Evolutionary conservation across 2,113 vertebrate genomes (phyloP).

Genomic region (Saccopteryx leptura): DNA sequence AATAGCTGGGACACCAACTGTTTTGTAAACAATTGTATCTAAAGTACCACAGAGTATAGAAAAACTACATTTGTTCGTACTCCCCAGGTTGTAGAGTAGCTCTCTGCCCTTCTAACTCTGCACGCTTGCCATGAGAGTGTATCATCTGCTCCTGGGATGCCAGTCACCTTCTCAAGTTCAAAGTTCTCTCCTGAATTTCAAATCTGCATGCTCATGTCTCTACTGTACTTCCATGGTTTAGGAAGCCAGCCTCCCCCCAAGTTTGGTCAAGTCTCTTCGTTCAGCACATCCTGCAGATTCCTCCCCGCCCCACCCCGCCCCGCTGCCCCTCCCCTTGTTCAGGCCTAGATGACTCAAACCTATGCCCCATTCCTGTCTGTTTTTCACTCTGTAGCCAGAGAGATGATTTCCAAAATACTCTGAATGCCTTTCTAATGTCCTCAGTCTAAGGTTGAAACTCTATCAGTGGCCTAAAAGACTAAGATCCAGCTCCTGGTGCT

Average conservation of each 20-base stretch:
- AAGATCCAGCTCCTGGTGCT: background rate
- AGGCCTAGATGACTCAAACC: background rate
- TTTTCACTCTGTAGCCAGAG: background rate
- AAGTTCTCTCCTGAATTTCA: background rate
- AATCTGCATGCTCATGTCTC: background rate
- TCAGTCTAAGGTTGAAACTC: background rate
- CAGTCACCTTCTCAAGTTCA: background rate
- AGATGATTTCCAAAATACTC: constrained; percentile 24
- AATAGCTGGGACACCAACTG: background rate
- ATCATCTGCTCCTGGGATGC: background rate
- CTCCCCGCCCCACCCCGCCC: background rate
- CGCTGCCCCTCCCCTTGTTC: background rate
- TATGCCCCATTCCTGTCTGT: background rate
- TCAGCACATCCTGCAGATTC: background rate
- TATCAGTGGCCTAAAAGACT: background rate
- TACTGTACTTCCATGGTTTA: background rate
- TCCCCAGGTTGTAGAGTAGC: no score
- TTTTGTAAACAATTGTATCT: background rate
- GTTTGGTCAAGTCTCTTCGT: background rate
- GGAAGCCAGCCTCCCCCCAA: background rate
- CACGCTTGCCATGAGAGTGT: background rate
- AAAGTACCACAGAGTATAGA: background rate
- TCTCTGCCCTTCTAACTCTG: background rate
- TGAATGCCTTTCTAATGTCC: background rate
- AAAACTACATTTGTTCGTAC: background rate